Conservation (phyloP, 30 jellyfish, hydroid and myxozoan species). For the Turritopsis rubra region DNA sequence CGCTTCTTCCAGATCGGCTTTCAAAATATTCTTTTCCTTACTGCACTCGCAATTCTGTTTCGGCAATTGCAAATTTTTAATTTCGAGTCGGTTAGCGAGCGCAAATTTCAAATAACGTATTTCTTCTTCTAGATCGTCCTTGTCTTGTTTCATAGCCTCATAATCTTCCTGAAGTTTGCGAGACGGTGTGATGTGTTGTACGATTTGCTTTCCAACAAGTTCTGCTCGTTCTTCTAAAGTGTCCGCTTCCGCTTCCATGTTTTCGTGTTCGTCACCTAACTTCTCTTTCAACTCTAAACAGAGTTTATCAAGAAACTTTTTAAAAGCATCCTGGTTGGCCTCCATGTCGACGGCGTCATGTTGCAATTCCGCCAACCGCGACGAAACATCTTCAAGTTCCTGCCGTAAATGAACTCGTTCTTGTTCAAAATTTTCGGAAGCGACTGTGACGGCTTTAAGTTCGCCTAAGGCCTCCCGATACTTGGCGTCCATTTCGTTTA, state of each 20-base stretch:
- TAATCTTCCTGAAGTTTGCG: conserved; percentile 74
- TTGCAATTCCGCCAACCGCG: conserved; percentile 56
- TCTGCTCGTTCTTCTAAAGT: conserved; percentile 87
- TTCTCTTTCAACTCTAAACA: conserved; percentile 89
- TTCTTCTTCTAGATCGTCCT: conserved; percentile 82
- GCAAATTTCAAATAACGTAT: conserved; percentile 86
- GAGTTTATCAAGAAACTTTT: conserved; percentile 82
- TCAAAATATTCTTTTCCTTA: conserved; percentile 64
- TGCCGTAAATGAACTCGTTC: conserved; percentile 40
- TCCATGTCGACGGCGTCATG: conserved; percentile 83
- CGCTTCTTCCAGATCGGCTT: conserved; percentile 70
- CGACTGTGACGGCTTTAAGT: conserved; percentile 38
- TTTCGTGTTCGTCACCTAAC: conserved; percentile 90
- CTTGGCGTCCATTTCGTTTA: conserved; percentile 60
- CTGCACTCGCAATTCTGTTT: conserved; percentile 66
- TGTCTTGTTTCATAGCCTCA: conserved; percentile 88
- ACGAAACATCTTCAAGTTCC: conserved; percentile 61
- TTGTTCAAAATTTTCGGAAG: conserved; percentile 29
- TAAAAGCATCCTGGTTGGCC: conserved; percentile 70
- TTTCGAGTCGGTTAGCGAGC: conserved; percentile 81
- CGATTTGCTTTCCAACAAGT: conserved; percentile 67
- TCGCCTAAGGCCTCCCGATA: conserved; percentile 59
- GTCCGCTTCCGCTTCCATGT: conserved; percentile 79
- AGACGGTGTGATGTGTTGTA: conserved; percentile 84
- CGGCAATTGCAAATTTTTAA: conserved; percentile 60